Conservation (phyloP, 2,888 invertebrate species). For the Syrista parreyssii region DNA sequence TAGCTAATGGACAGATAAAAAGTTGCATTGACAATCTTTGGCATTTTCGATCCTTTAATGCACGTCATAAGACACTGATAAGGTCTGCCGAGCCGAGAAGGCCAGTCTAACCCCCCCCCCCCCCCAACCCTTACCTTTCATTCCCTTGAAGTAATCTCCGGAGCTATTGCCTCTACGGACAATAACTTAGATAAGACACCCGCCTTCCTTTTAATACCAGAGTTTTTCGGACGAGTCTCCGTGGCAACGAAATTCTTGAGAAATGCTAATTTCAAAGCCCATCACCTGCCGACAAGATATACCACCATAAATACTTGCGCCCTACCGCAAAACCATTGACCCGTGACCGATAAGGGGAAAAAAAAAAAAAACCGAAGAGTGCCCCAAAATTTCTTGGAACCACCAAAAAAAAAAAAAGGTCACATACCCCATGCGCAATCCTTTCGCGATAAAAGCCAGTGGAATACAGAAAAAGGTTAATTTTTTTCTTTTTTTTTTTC, state of each 20-base stretch:
- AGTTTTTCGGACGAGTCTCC: constrained; percentile 38
- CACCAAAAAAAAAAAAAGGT: not conserved
- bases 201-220: constrained; percentile 43
- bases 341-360: not conserved
- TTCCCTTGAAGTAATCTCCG: constrained; percentile 38
- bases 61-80: constrained; percentile 55
- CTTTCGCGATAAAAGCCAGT: not conserved
- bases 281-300: not conserved
- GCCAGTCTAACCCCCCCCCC: constrained; percentile 13
- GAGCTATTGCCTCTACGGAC: constrained; percentile 42
- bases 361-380: not conserved
- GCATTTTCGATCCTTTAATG: constrained; percentile 54
- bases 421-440: not conserved
- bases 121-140: constrained; percentile 24
- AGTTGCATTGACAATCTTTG: constrained; percentile 50
- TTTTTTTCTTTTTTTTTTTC: no score
- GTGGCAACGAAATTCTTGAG: constrained; percentile 25
- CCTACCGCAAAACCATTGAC: not conserved
- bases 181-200: constrained; percentile 53
- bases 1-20: constrained; percentile 57
- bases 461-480: no score
- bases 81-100: constrained; percentile 23
- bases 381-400: not conserved
- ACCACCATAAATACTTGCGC: not conserved
- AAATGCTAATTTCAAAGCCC: constrained; percentile 9